A percentile compares a stretch with the other conserved stretches of the same genome.
Evolutionary conservation across 2,113 vertebrate species (phyloP).

Genomic region (Brachirus orientalis): DNA sequence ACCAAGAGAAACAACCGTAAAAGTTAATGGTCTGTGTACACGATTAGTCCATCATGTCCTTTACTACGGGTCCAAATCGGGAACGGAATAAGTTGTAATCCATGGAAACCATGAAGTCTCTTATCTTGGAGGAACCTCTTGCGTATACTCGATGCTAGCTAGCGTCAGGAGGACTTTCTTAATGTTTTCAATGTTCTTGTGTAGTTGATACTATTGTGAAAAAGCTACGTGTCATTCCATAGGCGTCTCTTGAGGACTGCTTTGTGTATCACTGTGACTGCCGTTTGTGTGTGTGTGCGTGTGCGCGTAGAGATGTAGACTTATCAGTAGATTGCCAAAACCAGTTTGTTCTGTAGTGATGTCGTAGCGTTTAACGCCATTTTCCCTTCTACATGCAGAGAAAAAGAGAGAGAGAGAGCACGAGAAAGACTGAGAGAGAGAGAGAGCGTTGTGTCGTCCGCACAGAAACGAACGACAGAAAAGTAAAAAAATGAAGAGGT

Average conservation of each 20-base stretch:
- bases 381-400: conserved; percentile 88
- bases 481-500: conserved; percentile 29
- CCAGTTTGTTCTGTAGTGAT: conserved; percentile 94
- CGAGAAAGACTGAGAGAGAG: conserved; percentile 18
- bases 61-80: conserved; percentile 85
- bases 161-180: conserved; percentile 94
- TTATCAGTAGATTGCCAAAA: conserved; percentile 92
- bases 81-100: conserved; percentile 86
- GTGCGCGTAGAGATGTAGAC: conserved; percentile 98
- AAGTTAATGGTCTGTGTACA: conserved; percentile 82
- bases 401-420: conserved; percentile 49
- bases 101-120: conserved; percentile 85
- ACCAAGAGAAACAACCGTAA: conserved; percentile 71
- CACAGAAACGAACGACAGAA: conserved; percentile 75
- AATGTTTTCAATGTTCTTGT: conserved; percentile 97
- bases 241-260: conserved; percentile 93
- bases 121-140: conserved; percentile 88
- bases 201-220: conserved; percentile 96
- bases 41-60: conserved; percentile 89
- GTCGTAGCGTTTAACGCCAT: conserved; percentile 91
- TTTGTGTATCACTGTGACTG: conserved; percentile 99
- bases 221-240: conserved; percentile 99
- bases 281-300: conserved; percentile 66
- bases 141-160: conserved; percentile 92
- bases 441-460: conserved; percentile 79